Evolutionary conservation across 2,113 vertebrate species (phyloP).

Genomic region (Lathamus discolor): DNA sequence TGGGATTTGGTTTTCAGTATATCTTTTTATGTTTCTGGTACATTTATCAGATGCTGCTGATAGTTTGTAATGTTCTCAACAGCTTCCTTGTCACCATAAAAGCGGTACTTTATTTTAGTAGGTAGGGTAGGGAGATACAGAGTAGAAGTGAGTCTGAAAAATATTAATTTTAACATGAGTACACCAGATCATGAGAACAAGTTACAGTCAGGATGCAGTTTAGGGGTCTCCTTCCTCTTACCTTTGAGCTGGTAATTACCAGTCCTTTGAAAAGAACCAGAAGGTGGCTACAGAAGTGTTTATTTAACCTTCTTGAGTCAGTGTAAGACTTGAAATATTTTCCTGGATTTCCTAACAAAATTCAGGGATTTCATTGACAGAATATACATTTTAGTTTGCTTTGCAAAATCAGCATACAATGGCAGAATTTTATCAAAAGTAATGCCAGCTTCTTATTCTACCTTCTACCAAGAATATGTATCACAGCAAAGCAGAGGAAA

Average conservation of each 20-base stretch:
- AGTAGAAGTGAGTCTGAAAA: not conserved
- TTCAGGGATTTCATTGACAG: not conserved
- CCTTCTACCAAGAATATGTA: not conserved
- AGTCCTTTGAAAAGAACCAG: not conserved
- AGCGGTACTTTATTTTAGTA: not conserved
- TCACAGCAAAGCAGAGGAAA: not conserved
- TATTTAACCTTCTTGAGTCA: not conserved
- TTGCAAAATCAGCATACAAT: rapidly evolving
- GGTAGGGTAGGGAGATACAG: rapidly evolving
- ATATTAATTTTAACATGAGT: not conserved
- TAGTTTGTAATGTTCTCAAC: not conserved
- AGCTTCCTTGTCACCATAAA: not conserved
- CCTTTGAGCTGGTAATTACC: not conserved
- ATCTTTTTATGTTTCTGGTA: not conserved
- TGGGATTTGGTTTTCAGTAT: not conserved
- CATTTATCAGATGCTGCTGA: not conserved
- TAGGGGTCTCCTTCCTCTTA: not conserved
- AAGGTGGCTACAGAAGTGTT: not conserved
- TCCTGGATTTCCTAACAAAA: not conserved
- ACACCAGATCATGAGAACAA: not conserved
- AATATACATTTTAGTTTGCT: not conserved
- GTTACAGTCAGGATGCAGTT: not conserved
- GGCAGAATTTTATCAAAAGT: not conserved
- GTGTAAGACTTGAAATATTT: not conserved
- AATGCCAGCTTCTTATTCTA: not conserved